These are phyloP conservation scores for Nebria ingens DNA, from an alignment of 1,140 invertebrate species.

Conservation along the genomic window DNA sequence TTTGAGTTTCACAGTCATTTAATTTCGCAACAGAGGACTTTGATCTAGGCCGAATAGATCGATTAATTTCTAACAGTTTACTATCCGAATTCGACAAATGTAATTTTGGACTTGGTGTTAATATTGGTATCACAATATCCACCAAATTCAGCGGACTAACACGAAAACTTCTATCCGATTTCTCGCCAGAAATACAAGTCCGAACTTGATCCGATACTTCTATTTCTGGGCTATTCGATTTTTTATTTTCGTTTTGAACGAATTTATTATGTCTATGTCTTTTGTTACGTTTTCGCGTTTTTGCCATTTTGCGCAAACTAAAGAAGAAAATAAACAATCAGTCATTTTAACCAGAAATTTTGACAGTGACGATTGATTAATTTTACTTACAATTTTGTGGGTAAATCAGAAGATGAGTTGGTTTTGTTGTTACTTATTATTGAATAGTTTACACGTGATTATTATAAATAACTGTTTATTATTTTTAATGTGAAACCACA, in stretches of 20 bases:
- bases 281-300: not conserved
- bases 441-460: too few species aligned
- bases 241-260: not conserved
- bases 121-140: not conserved
- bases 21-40: not conserved
- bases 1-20: not conserved
- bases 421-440: too few species aligned
- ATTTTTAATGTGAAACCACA: too few species aligned
- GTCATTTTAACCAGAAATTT: too few species aligned
- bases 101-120: not conserved
- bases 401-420: too few species aligned
- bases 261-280: too few species aligned
- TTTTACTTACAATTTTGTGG: too few species aligned
- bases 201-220: not conserved
- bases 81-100: not conserved
- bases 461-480: too few species aligned
- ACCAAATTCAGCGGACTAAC: not conserved
- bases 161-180: not conserved
- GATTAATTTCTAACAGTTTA: not conserved
- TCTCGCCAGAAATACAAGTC: not conserved
- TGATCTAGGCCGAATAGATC: not conserved
- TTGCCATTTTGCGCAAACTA: not conserved
- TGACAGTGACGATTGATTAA: too few species aligned
- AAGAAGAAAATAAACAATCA: too few species aligned
- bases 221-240: not conserved